Percentiles rank a stretch among this genome's conserved stretches.
phyloP scores from a whole-genome alignment of 1,140 invertebrate species.

The Drosophila sproati region DNA sequence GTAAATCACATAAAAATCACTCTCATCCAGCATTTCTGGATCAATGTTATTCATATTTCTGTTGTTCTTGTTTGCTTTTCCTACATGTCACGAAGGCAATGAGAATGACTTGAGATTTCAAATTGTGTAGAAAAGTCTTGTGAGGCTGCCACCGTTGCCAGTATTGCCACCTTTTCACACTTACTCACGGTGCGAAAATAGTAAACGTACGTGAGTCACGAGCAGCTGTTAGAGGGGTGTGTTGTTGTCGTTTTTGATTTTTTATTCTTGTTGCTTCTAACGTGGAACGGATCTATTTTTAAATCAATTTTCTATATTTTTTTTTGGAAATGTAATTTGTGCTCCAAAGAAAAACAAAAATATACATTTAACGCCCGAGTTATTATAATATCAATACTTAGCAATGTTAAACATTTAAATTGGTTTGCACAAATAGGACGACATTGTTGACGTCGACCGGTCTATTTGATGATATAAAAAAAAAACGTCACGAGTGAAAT shows the following conservation, averaged over 20 bases:
- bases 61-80: slow-evolving; percentile 29
- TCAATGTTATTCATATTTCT: slow-evolving; percentile 33
- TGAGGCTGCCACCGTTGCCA: slow-evolving; percentile 8
- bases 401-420: slow-evolving; percentile 28
- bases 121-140: slow-evolving; percentile 30
- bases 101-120: slow-evolving; percentile 68
- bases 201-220: slow-evolving; percentile 16
- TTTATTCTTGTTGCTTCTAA: slow-evolving; percentile 45
- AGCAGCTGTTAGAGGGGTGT: slow-evolving; percentile 53
- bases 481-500: slow-evolving; percentile 36
- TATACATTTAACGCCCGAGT: slow-evolving; percentile 8
- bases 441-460: slow-evolving; percentile 27
- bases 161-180: background rate
- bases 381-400: slow-evolving; percentile 4
- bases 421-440: background rate
- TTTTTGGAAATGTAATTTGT: slow-evolving; percentile 66
- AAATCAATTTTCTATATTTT: slow-evolving; percentile 61
- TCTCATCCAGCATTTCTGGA: slow-evolving; percentile 87
- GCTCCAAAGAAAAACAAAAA: slow-evolving; percentile 38
- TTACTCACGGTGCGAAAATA: slow-evolving; percentile 1
- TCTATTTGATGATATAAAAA: slow-evolving; percentile 18
- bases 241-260: slow-evolving; percentile 54
- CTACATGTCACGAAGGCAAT: background rate
- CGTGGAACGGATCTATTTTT: slow-evolving; percentile 74
- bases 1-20: slow-evolving; percentile 97